Evolutionary conservation across 2,888 invertebrate species (phyloP).

Genomic region (Chydorus sphaericus): DNA sequence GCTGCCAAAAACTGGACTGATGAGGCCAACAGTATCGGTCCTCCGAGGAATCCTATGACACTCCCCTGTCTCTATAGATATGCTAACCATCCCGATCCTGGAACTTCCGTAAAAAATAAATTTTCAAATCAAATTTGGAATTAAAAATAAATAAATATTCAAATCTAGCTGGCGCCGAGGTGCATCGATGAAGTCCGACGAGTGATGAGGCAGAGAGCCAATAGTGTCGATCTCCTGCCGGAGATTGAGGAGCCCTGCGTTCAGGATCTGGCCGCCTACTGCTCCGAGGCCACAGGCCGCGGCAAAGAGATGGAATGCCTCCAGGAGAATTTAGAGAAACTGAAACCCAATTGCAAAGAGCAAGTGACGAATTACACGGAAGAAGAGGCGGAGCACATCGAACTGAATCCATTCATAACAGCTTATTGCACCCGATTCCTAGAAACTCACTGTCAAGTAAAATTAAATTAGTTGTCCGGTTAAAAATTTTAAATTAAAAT

Average conservation of each 20-base stretch:
- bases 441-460: constrained; percentile 51
- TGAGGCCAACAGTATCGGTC: constrained; percentile 45
- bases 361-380: constrained; percentile 74
- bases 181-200: constrained; percentile 66
- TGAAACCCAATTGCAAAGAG: constrained; percentile 43
- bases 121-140: background rate
- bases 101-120: constrained; percentile 1
- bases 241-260: constrained; percentile 85
- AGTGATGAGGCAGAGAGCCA: constrained; percentile 83
- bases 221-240: constrained; percentile 82
- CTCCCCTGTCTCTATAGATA: constrained; percentile 76
- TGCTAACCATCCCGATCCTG: constrained; percentile 24
- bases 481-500: constrained; percentile 4
- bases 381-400: constrained; percentile 72
- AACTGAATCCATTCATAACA: constrained; percentile 75
- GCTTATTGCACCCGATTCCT: constrained; percentile 67
- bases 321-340: constrained; percentile 41
- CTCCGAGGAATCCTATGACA: constrained; percentile 66
- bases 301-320: constrained; percentile 87
- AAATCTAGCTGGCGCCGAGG: constrained; percentile 31
- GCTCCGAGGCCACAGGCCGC: constrained; percentile 68
- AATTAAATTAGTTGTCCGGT: constrained; percentile 4
- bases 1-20: constrained; percentile 63
- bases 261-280: constrained; percentile 64
- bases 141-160: background rate